Evolutionary conservation across 2,888 invertebrate species (phyloP).

Genomic region (Drosophila macrothrix): DNA sequence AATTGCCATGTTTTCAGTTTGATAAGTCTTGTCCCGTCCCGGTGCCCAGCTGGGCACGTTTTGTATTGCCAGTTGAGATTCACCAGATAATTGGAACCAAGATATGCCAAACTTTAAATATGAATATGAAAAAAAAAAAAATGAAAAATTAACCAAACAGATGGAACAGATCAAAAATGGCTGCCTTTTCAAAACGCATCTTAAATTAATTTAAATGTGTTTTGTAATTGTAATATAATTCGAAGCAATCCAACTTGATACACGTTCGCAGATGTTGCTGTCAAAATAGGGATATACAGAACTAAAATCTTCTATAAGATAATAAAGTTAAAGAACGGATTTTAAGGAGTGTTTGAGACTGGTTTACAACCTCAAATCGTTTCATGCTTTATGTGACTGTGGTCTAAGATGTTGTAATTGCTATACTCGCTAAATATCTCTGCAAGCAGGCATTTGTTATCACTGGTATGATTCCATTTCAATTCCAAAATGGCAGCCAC

Average conservation of each 20-base stretch:
- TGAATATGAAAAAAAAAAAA: neutral
- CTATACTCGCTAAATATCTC: neutral
- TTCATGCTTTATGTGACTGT: neutral
- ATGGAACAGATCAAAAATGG: constrained; percentile 8
- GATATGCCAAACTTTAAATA: constrained; percentile 14
- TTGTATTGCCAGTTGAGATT: constrained; percentile 48
- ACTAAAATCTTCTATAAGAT: neutral
- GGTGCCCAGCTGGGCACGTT: constrained; percentile 69
- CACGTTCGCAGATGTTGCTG: neutral
- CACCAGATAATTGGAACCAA: constrained; percentile 59
- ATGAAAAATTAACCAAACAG: neutral
- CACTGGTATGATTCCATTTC: neutral
- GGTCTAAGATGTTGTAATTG: neutral
- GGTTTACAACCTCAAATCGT: neutral
- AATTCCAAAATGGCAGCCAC: neutral
- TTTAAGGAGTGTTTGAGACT: neutral
- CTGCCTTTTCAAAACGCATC: neutral
- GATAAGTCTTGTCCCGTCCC: constrained; percentile 41
- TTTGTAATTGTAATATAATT: neutral
- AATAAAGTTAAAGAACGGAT: neutral
- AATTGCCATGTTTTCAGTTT: constrained; percentile 58
- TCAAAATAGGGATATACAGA: neutral
- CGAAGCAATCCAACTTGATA: neutral
- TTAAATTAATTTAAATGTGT: neutral
- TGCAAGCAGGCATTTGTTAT: neutral